These are phyloP conservation scores for Cyclura pinguis DNA, from an alignment of 2,797 vertebrate genomes.

Conservation along the genomic window DNA sequence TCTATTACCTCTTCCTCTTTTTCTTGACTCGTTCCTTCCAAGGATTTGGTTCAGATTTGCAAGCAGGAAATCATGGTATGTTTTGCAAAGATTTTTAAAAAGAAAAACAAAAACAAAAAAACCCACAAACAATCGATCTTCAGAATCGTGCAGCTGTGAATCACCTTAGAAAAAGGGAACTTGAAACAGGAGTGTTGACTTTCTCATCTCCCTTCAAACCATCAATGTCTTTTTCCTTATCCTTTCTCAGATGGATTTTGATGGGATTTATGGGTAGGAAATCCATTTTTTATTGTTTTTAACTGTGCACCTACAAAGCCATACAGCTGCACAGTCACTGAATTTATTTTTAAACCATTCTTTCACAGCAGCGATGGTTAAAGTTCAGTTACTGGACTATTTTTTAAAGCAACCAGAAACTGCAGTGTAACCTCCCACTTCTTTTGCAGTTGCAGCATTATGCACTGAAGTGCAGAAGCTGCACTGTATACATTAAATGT, in stretches of 20 bases:
- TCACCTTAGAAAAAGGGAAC: neutral
- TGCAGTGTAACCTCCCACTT: neutral
- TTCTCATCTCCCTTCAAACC: neutral
- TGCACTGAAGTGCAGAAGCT: neutral
- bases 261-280: neutral
- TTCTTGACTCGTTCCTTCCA: neutral
- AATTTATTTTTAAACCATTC: neutral
- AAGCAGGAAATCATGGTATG: neutral
- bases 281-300: neutral
- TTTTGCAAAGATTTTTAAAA: neutral
- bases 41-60: neutral
- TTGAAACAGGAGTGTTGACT: neutral
- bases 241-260: neutral
- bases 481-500: neutral
- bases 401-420: neutral
- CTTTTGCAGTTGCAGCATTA: neutral
- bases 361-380: neutral
- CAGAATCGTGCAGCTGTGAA: neutral
- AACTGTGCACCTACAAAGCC: neutral
- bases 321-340: neutral
- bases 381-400: neutral
- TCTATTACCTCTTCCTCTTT: neutral
- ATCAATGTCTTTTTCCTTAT: neutral
- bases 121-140: neutral
- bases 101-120: no score